Base-by-base conservation (phyloP, 53 echinoderm and acorn worm genomes). In the Arbacia lixula region DNA sequence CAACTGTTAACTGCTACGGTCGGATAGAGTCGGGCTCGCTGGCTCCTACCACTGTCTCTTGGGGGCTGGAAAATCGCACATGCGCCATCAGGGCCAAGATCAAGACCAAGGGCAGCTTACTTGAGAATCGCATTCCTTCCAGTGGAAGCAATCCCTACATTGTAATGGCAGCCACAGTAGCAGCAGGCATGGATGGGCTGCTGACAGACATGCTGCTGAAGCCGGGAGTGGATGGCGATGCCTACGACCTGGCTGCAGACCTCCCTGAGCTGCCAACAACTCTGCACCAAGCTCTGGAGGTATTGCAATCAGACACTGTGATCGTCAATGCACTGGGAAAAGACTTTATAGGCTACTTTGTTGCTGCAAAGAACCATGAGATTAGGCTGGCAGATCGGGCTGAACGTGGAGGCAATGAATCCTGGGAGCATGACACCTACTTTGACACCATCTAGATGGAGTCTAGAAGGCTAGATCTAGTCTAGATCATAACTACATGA, bases 51-150 rank as follows among this genome's bases (percentile, higher is more conserved):
- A 89, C 83, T 30, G 89, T 64, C 25, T 86, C 92, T 3, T 92
- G 92, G 92, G 92, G 86, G 5, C 27, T 89, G 19, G 83, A 83
- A 24, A 92, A 92, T 29, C 83, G 92, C 51, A 89, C 89, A 10
- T 73, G 80, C 36, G 83, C 83, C 12, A 22, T 92, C 11, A 83
- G 89, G 3, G 84, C 86, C 22, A 89, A 89, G 43, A 8, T 92
- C 3, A 62, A 87, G 24, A 77, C 90, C 22, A 60, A 78, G 27
- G 90, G 93, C 28, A 87, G 81, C 26, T 72, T 90, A 31, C 58
- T 93, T 12, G 93, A 93, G 60, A 87, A 93, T 53, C 88, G 92
- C 27, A 72, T 89, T 8, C 86, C 89, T 0, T 76, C 88, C 1
- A 55, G 89, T 68, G 89, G 55, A 3, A 86, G 85, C 24, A 90